Evolutionary conservation across 2,113 vertebrate genomes (phyloP).

Genomic region (Taxidea taxus): DNA sequence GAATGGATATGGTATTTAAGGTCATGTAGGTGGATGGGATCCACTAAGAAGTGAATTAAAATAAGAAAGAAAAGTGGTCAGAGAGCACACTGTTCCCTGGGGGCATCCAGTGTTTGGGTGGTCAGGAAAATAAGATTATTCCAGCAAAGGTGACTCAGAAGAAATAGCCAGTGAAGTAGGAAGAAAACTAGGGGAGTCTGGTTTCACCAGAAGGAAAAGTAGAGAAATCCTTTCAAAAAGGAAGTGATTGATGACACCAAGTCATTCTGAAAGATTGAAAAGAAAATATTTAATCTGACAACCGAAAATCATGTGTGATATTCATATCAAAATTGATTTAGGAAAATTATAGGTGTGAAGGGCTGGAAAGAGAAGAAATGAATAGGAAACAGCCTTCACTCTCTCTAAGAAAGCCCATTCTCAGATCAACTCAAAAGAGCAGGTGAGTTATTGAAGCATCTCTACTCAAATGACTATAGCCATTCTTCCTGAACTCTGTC

Average conservation of each 20-base stretch:
- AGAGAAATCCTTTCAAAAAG: not conserved
- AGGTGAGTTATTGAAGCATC: not conserved
- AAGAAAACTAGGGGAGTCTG: not conserved
- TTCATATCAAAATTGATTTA: not conserved
- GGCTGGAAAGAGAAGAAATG: not conserved
- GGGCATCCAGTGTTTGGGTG: not conserved
- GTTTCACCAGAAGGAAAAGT: not conserved
- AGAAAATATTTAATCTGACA: not conserved
- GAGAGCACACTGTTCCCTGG: not conserved
- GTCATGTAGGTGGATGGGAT: not conserved
- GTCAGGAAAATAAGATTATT: not conserved
- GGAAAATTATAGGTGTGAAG: not conserved
- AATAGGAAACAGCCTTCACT: not conserved
- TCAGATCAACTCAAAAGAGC: not conserved
- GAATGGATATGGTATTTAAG: not conserved
- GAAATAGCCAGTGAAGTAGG: not conserved
- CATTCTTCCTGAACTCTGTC: not conserved
- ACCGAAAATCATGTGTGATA: not conserved
- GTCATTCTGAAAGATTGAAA: not conserved
- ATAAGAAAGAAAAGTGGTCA: not conserved
- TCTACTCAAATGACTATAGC: not conserved
- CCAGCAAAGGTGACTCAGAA: not conserved
- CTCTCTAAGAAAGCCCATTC: not conserved
- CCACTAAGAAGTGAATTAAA: not conserved
- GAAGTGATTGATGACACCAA: not conserved